A percentile compares a stretch with the other conserved stretches of the same genome.
phyloP scores from a whole-genome alignment of 2,888 invertebrate genomes.

The Acrobasis repandana region DNA sequence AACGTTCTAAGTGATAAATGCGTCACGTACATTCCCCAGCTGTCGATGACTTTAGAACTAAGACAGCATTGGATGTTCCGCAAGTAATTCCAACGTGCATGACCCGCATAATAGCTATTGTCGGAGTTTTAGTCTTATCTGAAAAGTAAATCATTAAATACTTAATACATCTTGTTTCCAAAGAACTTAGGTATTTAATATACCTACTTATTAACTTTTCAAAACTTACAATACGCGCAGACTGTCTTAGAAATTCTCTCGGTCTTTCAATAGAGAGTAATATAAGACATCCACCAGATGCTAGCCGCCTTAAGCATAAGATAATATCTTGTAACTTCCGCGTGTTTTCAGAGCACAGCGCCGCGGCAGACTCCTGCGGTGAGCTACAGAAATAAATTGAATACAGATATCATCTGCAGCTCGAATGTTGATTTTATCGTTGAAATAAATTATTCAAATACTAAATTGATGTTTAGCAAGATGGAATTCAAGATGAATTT shows the following conservation, averaged over 20 bases:
- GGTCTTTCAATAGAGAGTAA: too few relatives aligned
- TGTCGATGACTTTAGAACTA: background rate
- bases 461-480: background rate
- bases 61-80: background rate
- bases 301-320: background rate
- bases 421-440: slow-evolving; percentile 24
- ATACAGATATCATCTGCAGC: slow-evolving; percentile 36
- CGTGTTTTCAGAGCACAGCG: background rate
- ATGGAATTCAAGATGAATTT: background rate
- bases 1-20: background rate
- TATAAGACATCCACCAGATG: too few relatives aligned
- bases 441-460: slow-evolving; percentile 2
- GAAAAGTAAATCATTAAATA: too few relatives aligned
- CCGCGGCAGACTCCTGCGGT: background rate
- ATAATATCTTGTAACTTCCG: background rate
- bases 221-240: too few relatives aligned
- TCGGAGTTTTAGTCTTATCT: background rate
- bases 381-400: slow-evolving; percentile 37
- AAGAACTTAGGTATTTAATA: too few relatives aligned
- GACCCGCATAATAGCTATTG: background rate
- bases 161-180: too few relatives aligned
- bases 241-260: too few relatives aligned
- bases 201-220: too few relatives aligned
- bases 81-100: slow-evolving; percentile 1
- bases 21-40: background rate